phyloP scores from a whole-genome alignment of 2,797 vertebrate species.

The Hapalemur alaotrensis region DNA sequence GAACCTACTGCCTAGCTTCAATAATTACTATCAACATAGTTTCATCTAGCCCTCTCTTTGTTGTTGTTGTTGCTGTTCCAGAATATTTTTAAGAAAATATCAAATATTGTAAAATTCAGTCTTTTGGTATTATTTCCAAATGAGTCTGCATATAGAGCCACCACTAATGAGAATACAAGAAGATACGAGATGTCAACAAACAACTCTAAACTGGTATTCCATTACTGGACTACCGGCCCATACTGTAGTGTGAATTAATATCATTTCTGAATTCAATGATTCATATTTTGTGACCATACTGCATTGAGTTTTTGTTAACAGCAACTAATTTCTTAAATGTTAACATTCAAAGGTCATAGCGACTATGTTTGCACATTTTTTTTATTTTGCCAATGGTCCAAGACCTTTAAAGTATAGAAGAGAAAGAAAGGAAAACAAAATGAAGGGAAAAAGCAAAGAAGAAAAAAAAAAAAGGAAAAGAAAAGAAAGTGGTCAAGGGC shows the following conservation, averaged over 20 bases:
- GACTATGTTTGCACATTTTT: neutral
- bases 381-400: neutral
- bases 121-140: neutral
- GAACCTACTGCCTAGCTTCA: neutral
- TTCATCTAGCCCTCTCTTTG: neutral
- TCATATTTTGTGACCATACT: neutral
- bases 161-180: neutral
- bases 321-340: slow-evolving; percentile 34
- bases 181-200: neutral
- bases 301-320: neutral
- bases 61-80: neutral
- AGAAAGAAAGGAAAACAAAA: neutral
- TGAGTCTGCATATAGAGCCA: neutral
- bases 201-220: neutral
- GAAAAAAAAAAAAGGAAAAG: neutral
- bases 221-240: neutral
- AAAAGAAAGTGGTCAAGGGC: neutral
- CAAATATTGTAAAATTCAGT: neutral
- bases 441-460: neutral
- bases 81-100: slow-evolving; percentile 20
- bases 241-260: neutral
- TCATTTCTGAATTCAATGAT: neutral
- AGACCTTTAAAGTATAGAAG: neutral
- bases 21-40: neutral
- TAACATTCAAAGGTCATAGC: slow-evolving; percentile 57